These are phyloP conservation scores for Andrena praecox DNA, from an alignment of 2,888 invertebrate species.

Conservation along the genomic window DNA sequence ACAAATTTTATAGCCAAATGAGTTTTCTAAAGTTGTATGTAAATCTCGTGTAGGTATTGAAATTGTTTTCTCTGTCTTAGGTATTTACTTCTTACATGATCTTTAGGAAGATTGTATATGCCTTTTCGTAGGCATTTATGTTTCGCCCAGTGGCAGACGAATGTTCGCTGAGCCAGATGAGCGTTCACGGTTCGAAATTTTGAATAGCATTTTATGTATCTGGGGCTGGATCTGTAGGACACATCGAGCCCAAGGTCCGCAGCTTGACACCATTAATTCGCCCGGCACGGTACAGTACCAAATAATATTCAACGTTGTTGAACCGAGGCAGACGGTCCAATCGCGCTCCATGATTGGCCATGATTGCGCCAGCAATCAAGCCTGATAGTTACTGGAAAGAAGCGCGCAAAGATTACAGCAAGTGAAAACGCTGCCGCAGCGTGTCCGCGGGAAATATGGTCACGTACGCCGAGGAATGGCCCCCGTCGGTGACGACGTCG, in stretches of 20 bases:
- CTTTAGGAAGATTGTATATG: too few relatives aligned
- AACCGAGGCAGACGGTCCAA: conserved; percentile 1
- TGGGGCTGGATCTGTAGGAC: neutral
- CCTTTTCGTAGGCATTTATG: too few relatives aligned
- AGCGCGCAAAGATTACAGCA: neutral
- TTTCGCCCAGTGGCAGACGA: too few relatives aligned
- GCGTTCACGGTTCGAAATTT: neutral
- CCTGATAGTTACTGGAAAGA: conserved; percentile 6
- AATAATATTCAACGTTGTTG: conserved; percentile 8
- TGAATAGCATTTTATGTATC: neutral
- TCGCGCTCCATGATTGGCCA: conserved; percentile 7
- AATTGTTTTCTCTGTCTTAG: too few relatives aligned
- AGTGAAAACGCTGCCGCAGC: neutral
- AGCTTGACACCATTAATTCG: neutral
- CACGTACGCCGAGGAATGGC: neutral
- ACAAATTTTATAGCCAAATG: too few relatives aligned
- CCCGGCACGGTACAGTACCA: neutral
- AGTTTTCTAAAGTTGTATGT: too few relatives aligned
- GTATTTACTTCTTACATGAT: too few relatives aligned
- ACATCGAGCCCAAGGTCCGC: neutral
- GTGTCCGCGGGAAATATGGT: conserved; percentile 9
- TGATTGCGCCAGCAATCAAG: conserved; percentile 13
- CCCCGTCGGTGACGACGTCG: neutral
- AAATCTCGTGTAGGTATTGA: too few relatives aligned
- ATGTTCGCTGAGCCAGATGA: neutral